Conservation (phyloP, 2,113 vertebrate genomes). For the Physeter macrocephalus region DNA sequence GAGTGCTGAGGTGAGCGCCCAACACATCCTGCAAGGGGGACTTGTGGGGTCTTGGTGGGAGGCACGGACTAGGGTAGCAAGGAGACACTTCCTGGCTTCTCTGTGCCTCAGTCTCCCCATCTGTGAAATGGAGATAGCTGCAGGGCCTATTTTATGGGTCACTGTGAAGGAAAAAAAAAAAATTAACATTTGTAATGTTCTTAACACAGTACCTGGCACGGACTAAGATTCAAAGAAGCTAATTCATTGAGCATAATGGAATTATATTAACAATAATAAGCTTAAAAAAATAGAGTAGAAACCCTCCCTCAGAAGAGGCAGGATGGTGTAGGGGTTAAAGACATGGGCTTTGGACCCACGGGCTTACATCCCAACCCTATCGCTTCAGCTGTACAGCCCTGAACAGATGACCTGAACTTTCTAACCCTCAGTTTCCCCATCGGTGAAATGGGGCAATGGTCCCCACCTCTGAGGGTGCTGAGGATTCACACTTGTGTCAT, state of each 20-base stretch:
- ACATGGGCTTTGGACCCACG: neutral
- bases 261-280: neutral
- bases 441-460: neutral
- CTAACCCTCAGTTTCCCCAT: neutral
- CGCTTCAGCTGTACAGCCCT: neutral
- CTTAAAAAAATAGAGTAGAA: neutral
- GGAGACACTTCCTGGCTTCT: neutral
- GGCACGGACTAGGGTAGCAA: neutral
- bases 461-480: neutral
- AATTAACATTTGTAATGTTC: neutral
- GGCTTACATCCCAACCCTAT: neutral
- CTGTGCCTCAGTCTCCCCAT: neutral
- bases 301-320: neutral
- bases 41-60: neutral
- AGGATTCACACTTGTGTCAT: neutral
- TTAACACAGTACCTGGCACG: neutral
- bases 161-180: neutral
- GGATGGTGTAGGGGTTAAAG: neutral
- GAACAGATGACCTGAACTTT: neutral
- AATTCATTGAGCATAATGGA: neutral
- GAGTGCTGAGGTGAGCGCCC: constrained; percentile 61
- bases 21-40: neutral
- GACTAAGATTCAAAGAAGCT: neutral
- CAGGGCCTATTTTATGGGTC: neutral
- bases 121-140: neutral